Base-by-base conservation (phyloP, 2,797 vertebrate species). In the Paguma larvata region DNA sequence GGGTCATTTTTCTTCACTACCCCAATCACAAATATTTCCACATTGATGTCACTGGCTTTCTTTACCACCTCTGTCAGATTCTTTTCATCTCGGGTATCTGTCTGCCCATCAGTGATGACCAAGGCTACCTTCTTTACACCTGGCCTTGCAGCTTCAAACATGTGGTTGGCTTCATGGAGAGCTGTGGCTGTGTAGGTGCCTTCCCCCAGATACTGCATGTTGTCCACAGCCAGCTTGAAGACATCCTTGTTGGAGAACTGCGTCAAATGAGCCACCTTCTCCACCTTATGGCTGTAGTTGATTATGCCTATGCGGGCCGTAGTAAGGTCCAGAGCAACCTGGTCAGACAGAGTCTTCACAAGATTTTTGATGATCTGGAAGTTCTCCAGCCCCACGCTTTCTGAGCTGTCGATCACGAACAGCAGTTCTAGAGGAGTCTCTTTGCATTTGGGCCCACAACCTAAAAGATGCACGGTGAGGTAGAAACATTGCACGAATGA, bases 381-480 rank as follows among this genome's bases (percentile, higher is more conserved):
- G 98, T 99, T 99, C 2, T 99, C 98, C 1, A 99, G 99, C 2
- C 99, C 99, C 73, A 99, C 99, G 0, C 99, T 99, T 98, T 99
- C 99, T 27, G 99, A 99, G 97, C 99, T 99, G 98, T 99, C 99
- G 23, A 99, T 99, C 90, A 99, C 99, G 80, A 99, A 99, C 38
- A 99, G 98, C 68, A 99, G 98, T 95, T 99, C 99, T 96, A 99
- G 96, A 0, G 99, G 99, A 41, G 96, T 98, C 92, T 98, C 98
- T 92, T 97, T 98, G 98, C 99, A 99, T 95, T 98, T 99, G 59
- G 98, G 78, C 30, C 99, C 99, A 98, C 99, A 99, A 44, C 99
- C 99, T 99, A 75, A 79, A 94, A 88, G 85, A 97, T 67, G 7
- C 98, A 82, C 41, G 15, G 70, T 18, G 44, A 97, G 62, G 87